Evolutionary conservation across 2,113 vertebrate genomes (phyloP).

Genomic region (Corynorhinus townsendii): DNA sequence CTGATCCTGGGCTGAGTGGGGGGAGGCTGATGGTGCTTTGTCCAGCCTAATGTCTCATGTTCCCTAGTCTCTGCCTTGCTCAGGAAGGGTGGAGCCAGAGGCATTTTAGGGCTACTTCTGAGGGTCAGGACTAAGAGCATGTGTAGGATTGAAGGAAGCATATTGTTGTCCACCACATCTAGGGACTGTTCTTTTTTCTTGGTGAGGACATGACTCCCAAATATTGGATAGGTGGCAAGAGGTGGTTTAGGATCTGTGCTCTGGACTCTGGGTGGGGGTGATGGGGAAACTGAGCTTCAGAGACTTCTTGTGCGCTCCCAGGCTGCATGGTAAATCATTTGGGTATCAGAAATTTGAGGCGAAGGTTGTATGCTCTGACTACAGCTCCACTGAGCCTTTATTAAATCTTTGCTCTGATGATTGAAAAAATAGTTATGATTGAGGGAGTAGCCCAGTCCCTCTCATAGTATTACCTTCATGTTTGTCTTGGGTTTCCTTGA

Average conservation of each 20-base stretch:
- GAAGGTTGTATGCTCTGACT: not conserved
- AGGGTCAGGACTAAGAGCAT: not conserved
- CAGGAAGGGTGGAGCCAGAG: slow-evolving; percentile 28
- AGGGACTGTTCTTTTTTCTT: not conserved
- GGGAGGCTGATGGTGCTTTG: slow-evolving; percentile 49
- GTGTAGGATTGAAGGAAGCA: not conserved
- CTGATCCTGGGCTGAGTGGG: slow-evolving; percentile 9
- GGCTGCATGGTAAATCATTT: not conserved
- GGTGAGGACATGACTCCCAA: not conserved
- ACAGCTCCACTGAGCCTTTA: not conserved
- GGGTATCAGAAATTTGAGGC: not conserved
- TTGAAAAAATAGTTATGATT: not conserved
- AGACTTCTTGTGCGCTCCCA: not conserved
- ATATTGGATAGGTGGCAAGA: not conserved
- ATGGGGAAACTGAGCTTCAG: slow-evolving; percentile 9
- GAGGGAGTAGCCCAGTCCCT: not conserved
- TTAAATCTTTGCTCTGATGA: slow-evolving; percentile 7
- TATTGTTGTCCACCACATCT: not conserved
- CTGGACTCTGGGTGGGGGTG: not conserved
- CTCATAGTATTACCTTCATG: not conserved
- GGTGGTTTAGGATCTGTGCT: not conserved
- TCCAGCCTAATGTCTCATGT: slow-evolving; percentile 38
- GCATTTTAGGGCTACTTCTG: not conserved
- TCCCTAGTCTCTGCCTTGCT: slow-evolving; percentile 22
- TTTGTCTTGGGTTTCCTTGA: slow-evolving; percentile 19